Evolutionary conservation across 2,888 invertebrate genomes (phyloP).

Genomic region (Biston stratarius): DNA sequence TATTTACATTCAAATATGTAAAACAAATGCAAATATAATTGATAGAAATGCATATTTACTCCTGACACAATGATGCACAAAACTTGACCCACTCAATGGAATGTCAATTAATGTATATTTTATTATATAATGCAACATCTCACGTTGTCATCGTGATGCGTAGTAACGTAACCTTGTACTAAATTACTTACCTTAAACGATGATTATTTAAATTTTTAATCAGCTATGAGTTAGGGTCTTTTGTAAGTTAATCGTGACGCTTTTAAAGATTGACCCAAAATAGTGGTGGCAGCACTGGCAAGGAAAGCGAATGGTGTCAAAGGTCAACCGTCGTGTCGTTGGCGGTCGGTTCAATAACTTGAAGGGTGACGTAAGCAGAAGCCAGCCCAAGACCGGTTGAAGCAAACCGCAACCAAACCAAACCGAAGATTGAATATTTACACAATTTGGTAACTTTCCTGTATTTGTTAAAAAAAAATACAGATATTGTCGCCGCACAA

Average conservation of each 20-base stretch:
- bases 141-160: slow-evolving; percentile 51
- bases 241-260: slow-evolving; percentile 41
- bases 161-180: slow-evolving; percentile 64
- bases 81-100: slow-evolving; percentile 53
- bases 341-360: slow-evolving; percentile 60
- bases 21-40: slow-evolving; percentile 12
- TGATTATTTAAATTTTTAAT: slow-evolving; percentile 46
- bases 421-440: slow-evolving; percentile 51
- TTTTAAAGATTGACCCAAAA: slow-evolving; percentile 65
- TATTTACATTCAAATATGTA: neutral
- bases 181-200: slow-evolving; percentile 48
- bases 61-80: slow-evolving; percentile 37
- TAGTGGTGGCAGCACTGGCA: slow-evolving; percentile 51
- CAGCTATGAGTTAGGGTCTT: slow-evolving; percentile 39
- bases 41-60: neutral
- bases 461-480: slow-evolving; percentile 27
- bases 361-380: slow-evolving; percentile 65
- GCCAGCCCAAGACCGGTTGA: slow-evolving; percentile 55
- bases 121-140: slow-evolving; percentile 55
- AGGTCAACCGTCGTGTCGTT: slow-evolving; percentile 67
- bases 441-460: slow-evolving; percentile 54
- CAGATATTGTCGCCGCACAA: no score
- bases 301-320: slow-evolving; percentile 69
- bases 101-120: slow-evolving; percentile 46
- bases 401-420: slow-evolving; percentile 49